Conservation (phyloP, 2,113 vertebrate species). For the Phyllostomus discolor region DNA sequence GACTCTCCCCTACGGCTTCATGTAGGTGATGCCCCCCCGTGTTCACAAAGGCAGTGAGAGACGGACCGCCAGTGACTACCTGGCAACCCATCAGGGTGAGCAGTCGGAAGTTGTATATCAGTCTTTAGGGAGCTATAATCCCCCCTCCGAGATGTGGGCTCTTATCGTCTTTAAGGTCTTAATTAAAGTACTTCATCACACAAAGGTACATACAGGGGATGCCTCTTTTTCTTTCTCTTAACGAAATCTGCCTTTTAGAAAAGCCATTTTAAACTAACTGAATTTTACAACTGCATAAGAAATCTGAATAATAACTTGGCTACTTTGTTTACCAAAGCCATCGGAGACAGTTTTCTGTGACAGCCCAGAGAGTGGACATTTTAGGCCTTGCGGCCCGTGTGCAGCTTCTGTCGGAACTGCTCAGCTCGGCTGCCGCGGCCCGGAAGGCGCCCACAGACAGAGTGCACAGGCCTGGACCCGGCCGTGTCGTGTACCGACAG, state of each 20-base stretch:
- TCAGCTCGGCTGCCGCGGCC: background rate
- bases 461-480: background rate
- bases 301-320: constrained; percentile 16
- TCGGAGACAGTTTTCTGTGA: background rate
- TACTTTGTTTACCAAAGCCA: constrained; percentile 43
- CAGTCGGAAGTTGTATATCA: constrained; percentile 1
- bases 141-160: background rate
- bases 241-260: background rate
- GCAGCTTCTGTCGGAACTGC: background rate
- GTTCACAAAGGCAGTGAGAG: constrained; percentile 16
- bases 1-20: background rate
- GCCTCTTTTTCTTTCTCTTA: background rate
- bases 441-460: background rate
- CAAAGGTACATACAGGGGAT: background rate
- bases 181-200: background rate
- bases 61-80: background rate
- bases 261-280: background rate
- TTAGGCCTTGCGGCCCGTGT: background rate
- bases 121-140: background rate
- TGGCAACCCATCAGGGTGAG: background rate
- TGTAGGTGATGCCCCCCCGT: background rate
- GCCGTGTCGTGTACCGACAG: background rate
- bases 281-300: background rate
- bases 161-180: constrained; percentile 23
- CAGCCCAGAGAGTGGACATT: background rate